Base-by-base conservation (phyloP, 2,888 invertebrate genomes). In the Caenorhabditis parvicauda region DNA sequence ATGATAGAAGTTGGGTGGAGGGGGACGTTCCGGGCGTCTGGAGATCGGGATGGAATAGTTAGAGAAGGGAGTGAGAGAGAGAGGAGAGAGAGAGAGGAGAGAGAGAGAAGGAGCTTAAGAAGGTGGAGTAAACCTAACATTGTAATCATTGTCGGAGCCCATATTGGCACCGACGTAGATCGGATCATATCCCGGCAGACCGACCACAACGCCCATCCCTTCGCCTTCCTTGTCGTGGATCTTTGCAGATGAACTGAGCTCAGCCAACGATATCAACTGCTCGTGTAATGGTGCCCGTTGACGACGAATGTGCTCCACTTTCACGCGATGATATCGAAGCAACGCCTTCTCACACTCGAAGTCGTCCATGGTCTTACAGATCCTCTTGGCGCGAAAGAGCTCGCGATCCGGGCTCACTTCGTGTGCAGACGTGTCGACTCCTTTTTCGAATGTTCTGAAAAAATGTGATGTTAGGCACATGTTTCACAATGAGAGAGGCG, bases 151-250 rank as follows among this genome's bases (percentile, higher is more conserved):
- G 35, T 62, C 62, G 38, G 57, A 58, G 32, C 62, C 62, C 5
- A 62, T 41, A 45, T 57, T 54, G 9, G 64, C 68, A 24, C 68
- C 68, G 43, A 68, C 56, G 42, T 64, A 68, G 22, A 68, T 17
- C 9, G 68, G 68, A 50, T 68, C 64, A 27, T 68, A 68, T 9
- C 68, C 68, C 2, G 68, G 64, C 37, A 68, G 55, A 7, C 64
- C 68, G n/a, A 68, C 68, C 3, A 68, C 68, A 7, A 68, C 59
- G 4, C 68, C 68, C 51, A 65, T 49, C 38, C 64, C 62, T 43
- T 59, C 58, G 7, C 63, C 62, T 32, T 64, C 64, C 35, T 60
- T 57, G 35, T 68, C 68, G 21, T 59, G 62, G 12, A 68, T 46
- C 42, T 54, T 61, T 0, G 70, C 63, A 14, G 63, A 57, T 19